Evolutionary conservation across 1,140 invertebrate species (phyloP), one percentile per base, ranked within the genome.

Genomic region (Zaprionus africanus): DNA sequence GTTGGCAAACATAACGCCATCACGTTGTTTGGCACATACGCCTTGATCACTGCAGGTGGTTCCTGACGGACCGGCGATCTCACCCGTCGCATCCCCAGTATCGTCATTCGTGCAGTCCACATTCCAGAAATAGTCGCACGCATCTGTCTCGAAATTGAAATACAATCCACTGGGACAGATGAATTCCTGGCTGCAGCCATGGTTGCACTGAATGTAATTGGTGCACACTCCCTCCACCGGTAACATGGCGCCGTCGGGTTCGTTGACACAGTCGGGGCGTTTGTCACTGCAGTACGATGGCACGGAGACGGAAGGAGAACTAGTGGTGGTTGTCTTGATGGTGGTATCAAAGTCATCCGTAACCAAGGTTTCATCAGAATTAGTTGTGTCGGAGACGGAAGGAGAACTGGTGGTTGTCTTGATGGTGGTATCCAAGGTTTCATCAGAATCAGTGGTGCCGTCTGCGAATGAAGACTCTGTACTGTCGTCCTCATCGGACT

Each of bases 21-120:
- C 85, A 0, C 12, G 28, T 12, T 77, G 19, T 0, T 49, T 41
- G 5, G 59, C 36, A 7, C 85, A 88, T 0, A 64, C 46, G 6
- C 67, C 24, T 34, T 74, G 70, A 46, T 53, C 65, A 12, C 49
- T 49, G 54, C 85, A 88, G 6, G 58, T 54, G 4, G 73, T 79
- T 17, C 85, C 85, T 28, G 85, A 88, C 9, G 85, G 85, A 9
- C 85, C 85, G 7, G 12, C 72, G 0, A 79, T 19, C 19, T 84
- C 78, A 2, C 46, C 72, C 1, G 11, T 5, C 5, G 24, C 51
- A 58, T 79, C 80, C 1, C 31, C 53, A 6, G 24, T 41, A n/a
- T 34, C 17, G n/a, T 7, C 5, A 3, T 31, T 26, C 1, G 13
- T 57, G 38, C 85, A 88, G 0, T 90, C 26, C 12, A 88, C 85